A percentile compares a stretch with the other conserved stretches of the same genome.
Conservation (phyloP, 2,888 invertebrate genomes). For the Uloborus plumipes region DNA sequence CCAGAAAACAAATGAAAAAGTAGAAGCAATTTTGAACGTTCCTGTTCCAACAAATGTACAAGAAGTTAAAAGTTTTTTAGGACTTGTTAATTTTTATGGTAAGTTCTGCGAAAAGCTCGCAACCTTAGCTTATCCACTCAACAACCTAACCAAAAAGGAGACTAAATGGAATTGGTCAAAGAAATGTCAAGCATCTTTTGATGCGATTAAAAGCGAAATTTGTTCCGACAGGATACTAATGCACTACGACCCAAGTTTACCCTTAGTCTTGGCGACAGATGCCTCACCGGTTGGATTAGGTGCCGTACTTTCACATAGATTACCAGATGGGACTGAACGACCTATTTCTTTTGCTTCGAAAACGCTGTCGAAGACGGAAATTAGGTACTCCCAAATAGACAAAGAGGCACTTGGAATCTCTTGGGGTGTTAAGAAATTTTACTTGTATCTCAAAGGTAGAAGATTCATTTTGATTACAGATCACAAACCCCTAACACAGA, state of each 20-base stretch:
- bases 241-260: not conserved
- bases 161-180: not conserved
- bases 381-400: too few species aligned
- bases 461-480: not conserved
- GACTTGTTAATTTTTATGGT: constrained; percentile 25
- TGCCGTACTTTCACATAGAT: too few species aligned
- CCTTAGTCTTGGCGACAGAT: too few species aligned
- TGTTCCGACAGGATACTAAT: not conserved
- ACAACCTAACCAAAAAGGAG: not conserved
- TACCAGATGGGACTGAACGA: too few species aligned
- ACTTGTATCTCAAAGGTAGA: not conserved
- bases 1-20: not conserved
- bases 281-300: too few species aligned
- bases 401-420: not conserved
- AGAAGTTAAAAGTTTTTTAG: not conserved
- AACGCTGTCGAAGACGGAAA: too few species aligned
- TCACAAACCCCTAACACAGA: not conserved
- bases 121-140: not conserved
- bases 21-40: not conserved
- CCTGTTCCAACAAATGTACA: not conserved
- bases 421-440: not conserved
- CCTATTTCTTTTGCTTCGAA: too few species aligned
- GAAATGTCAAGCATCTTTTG: not conserved
- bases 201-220: not conserved
- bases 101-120: not conserved